Evolutionary conservation across 2,888 invertebrate genomes (phyloP), one percentile per base, ranked within the genome.

Genomic region (Drosophila mayaguana): DNA sequence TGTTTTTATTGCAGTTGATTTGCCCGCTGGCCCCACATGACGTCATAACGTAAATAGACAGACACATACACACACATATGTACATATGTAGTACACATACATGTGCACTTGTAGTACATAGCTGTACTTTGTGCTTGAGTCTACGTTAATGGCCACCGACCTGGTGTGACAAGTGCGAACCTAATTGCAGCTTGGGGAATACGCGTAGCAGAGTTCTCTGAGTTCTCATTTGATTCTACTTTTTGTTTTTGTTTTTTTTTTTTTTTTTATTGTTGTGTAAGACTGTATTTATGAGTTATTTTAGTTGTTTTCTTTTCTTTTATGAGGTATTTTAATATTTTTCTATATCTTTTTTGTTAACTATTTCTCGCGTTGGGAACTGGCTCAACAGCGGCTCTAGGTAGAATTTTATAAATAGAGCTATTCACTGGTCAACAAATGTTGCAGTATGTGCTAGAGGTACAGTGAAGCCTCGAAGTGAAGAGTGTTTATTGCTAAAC

Each of bases 1-100:
- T 83, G 9, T 46, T 48, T 50, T 79, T 62, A 79, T 68, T 73
- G 77, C 76, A 60, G 63, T 63, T 74, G 62, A 77, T 79, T 64
- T 72, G 51, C 43, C 42, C 61, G 63, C 63, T 18, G 40, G 36
- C 61, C 50, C 22, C 12, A 50, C 20, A 63, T 85, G 86, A 83
- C 83, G 83, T 86, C 84, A 85, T 20, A 63, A 63, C 11, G 20
- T 12, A 25, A 46, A 25, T 25, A 46, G 46, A 5, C 18, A 7
- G 28, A 25, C n/a, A 55, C 1, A 18, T 2, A 55, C 7, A 43
- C 1, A 45, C 11, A 45, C 4, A 38, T 9, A 16, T 1, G 42
- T n/a, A 28, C 11, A 28, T 12, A 32, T 34, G 7, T 18, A 62
- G 3, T 12, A 18, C 1, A 20, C 2, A 46, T 28, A 14, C 16